These are phyloP conservation scores for Jacana jacana DNA, from an alignment of 2,113 vertebrate genomes.

Conservation along the genomic window DNA sequence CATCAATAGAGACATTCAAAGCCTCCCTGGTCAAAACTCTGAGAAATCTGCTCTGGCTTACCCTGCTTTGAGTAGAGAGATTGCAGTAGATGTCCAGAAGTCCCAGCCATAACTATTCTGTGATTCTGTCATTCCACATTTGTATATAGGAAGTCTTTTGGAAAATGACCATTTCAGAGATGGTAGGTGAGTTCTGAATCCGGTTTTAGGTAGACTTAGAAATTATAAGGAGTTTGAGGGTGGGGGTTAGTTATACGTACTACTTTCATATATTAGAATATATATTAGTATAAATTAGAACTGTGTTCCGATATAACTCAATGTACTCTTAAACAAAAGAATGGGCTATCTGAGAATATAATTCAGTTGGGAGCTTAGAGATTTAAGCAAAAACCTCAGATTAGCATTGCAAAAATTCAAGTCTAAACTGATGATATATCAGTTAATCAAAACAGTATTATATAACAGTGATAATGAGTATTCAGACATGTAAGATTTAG, in stretches of 20 bases:
- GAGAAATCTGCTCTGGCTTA: not conserved
- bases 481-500: not conserved
- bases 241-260: not conserved
- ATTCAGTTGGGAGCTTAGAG: not conserved
- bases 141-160: not conserved
- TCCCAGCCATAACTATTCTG: not conserved
- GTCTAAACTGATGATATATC: not conserved
- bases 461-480: not conserved
- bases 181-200: not conserved
- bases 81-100: not conserved
- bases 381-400: not conserved
- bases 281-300: not conserved
- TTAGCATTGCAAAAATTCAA: not conserved
- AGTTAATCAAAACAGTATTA: slow-evolving; percentile 1
- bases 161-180: not conserved
- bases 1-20: not conserved
- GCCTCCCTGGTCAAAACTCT: not conserved
- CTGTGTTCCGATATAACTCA: not conserved
- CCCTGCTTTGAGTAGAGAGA: not conserved
- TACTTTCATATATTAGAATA: not conserved
- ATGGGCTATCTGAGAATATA: not conserved
- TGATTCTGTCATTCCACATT: not conserved
- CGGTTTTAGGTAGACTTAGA: not conserved
- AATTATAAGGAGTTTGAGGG: not conserved
- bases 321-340: not conserved